Conservation (phyloP, 2,797 vertebrate species). For the Xerus rutilus region DNA sequence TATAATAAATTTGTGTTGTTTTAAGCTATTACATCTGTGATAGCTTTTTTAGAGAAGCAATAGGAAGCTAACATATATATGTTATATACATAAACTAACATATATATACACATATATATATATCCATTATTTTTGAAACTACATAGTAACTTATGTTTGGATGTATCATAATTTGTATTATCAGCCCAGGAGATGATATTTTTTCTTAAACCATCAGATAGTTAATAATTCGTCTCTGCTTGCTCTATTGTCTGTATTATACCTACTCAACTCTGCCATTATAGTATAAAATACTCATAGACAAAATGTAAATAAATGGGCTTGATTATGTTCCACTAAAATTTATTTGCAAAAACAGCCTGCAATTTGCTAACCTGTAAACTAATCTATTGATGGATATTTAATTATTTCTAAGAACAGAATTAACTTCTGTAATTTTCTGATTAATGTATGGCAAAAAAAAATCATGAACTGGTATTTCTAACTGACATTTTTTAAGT, state of each 20-base stretch:
- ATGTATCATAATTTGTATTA: neutral
- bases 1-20: neutral
- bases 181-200: neutral
- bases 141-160: neutral
- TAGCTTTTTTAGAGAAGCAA: neutral
- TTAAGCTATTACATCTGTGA: neutral
- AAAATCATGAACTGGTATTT: constrained; percentile 18
- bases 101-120: too few species aligned
- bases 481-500: neutral
- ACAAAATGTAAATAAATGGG: neutral
- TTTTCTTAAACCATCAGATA: neutral
- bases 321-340: neutral
- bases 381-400: constrained; percentile 18
- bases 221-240: neutral
- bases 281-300: neutral
- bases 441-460: neutral
- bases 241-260: neutral
- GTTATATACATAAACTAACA: too few species aligned
- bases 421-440: neutral
- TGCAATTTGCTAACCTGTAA: constrained; percentile 21
- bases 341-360: neutral
- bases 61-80: neutral
- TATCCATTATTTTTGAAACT: neutral
- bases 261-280: neutral
- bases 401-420: constrained; percentile 54